Evolutionary conservation across 2,113 vertebrate genomes (phyloP), one percentile per base, ranked within the genome.

Genomic region (Notechis scutatus): DNA sequence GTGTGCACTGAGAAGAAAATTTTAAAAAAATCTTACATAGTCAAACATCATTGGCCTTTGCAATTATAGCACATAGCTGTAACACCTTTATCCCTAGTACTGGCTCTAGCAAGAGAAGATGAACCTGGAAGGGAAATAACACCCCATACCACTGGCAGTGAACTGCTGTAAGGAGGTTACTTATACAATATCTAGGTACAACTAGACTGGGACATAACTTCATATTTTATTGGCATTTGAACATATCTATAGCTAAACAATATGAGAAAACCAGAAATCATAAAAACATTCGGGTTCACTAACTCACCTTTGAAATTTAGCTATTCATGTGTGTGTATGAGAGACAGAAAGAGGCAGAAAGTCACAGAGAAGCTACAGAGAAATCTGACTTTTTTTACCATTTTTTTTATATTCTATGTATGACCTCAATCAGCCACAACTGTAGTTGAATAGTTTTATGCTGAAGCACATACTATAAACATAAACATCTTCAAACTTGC

Each of bases 141-240:
- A 4, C 86, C 91, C 4, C 64, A 92, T 9, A 89, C 26, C 45
- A 34, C 45, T 47, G 61, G 92, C 92, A 96, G 52, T 47, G 45
- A 95, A 87, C n/a, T 93, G 91, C 93, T 95, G 59, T 90, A 45
- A 94, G 93, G 52, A 94, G 88, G 2, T 90, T 6, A 56, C 64
- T 42, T 39, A 86, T 18, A 81, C 52, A 88, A 90, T 90, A 96
- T 95, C 81, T 54, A 94, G 42, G 91, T 3, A 81, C 4, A 21
- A 87, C 59, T 90, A 93, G 55, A 21, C 20, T 86, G 89, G 47
- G 50, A 52, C 52, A 85, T 55, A 93, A 39, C 42, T 90, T 86
- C 34, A 55, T 69, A 45, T 45, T 39, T 52, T n/a, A 81, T 39
- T 91, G 87, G 61, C 69, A 90, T 87, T 91, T 81, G 81, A 91